Base-by-base conservation (phyloP, 2,888 invertebrate genomes). In the Pandemis corylana region DNA sequence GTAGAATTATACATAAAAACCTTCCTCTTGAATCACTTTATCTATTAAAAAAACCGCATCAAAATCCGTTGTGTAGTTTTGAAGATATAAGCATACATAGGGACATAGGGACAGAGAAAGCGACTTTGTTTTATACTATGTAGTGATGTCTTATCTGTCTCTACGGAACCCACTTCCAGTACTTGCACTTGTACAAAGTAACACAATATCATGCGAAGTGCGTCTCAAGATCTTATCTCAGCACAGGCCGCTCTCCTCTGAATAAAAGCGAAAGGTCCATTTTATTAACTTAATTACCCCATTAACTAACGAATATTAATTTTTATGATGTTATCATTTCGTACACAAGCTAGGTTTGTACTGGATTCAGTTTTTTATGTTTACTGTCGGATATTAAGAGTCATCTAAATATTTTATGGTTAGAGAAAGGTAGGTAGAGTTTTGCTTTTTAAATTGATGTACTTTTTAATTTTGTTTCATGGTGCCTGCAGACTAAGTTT, bases 211-310 rank as follows among this genome's bases (percentile, higher is more conserved):
- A 72, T 28, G 49, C 49, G 46, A 15, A 64, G 64, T 64, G 68
- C 20, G 53, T 42, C 63, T 41, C 15, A 41, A 64, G 72, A 72
- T 72, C 62, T 53, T 44, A 41, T 15, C 59, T 28, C 28, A 12
- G 12, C 41, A 36, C 28, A 36, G 20, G 20, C 20, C 41, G 44
- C 53, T 67, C 59, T 68, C 62, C 9, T 9, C 51, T 1, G 41
- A 67, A 42, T 74, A 65, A 74, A 69, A 74, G 69, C 69, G 70
- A 74, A 70, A 74, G 74, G 61, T 65, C 20, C 7, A 2, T 36
- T 42, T 66, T 59, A 61, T 62, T 69, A 69, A 51, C 44, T 3
- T 70, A 70, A 74, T 74, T 66, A 20, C 13, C 10, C 28, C 41
- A 15, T 63, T 42, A 69, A 72, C 53, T 42, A n/a, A 42, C 41